Percentiles rank a stretch among this genome's conserved stretches.
These are phyloP conservation scores for Dolichotis patagonum DNA, from an alignment of 2,113 vertebrate species.

Conservation along the genomic window DNA sequence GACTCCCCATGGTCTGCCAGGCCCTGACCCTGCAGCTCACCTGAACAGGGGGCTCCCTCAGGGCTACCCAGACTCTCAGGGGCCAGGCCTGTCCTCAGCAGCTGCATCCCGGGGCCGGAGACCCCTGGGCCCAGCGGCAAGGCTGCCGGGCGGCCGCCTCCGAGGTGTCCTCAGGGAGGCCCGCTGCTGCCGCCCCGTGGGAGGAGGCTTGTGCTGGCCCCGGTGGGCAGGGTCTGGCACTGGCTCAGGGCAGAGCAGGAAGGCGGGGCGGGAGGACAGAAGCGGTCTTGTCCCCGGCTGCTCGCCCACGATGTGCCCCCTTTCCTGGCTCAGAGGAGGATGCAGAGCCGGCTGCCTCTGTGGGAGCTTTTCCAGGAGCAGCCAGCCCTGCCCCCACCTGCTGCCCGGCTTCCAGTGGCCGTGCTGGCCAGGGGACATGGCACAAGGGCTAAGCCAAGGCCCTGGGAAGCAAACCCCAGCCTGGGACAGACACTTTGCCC, in stretches of 20 bases:
- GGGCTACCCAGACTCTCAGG: background rate
- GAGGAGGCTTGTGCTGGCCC: slow-evolving; percentile 30
- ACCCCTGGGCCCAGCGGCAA: background rate
- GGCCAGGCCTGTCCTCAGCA: background rate
- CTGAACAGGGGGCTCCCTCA: background rate
- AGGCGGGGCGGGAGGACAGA: slow-evolving; percentile 42
- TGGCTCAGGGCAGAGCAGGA: background rate
- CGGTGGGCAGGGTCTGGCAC: background rate
- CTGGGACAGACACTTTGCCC: rapidly evolving
- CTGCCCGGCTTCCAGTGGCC: background rate
- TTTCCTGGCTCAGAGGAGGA: background rate
- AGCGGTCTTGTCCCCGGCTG: slow-evolving; percentile 43
- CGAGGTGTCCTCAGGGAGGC: background rate
- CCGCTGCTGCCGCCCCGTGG: background rate
- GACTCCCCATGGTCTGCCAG: background rate
- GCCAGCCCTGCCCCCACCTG: background rate
- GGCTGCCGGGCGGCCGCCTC: background rate
- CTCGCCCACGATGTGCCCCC: background rate
- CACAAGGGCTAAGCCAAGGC: background rate
- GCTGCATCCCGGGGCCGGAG: background rate
- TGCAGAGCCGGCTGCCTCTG: rapidly evolving
- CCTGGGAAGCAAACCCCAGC: background rate
- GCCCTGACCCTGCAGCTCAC: background rate
- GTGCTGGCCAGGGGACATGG: rapidly evolving
- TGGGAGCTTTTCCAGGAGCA: background rate